phyloP scores from a whole-genome alignment of 2,888 invertebrate genomes.

The Drosophila subsilvestris region DNA sequence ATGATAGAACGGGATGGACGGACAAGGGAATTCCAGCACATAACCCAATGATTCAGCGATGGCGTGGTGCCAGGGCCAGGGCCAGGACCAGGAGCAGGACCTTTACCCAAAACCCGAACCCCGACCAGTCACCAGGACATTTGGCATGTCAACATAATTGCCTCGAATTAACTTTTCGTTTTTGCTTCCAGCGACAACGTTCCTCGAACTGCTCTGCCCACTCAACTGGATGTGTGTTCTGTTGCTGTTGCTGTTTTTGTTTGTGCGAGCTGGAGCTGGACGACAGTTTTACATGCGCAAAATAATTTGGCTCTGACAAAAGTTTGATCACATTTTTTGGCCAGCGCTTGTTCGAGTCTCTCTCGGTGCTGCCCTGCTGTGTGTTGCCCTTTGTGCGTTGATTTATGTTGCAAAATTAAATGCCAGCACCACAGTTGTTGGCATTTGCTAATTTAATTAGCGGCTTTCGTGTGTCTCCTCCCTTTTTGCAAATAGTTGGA shows the following conservation, averaged over 20 bases:
- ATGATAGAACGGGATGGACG: conserved; percentile 7
- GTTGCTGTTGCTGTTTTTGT: conserved; percentile 24
- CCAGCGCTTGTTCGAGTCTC: conserved; percentile 25
- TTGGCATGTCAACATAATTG: conserved; percentile 78
- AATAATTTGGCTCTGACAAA: conserved; percentile 64
- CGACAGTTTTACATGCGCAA: conserved; percentile 39
- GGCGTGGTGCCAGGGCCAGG: conserved; percentile 51
- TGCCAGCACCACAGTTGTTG: conserved; percentile 41
- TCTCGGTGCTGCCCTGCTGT: conserved; percentile 20
- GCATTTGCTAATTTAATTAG: conserved; percentile 61
- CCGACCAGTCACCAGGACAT: conserved; percentile 49
- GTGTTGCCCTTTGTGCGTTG: conserved; percentile 37
- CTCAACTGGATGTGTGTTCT: neutral
- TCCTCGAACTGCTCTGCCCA: conserved; percentile 15
- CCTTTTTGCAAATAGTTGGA: conserved; percentile 17
- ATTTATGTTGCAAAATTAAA: conserved; percentile 57
- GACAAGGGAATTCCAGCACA: neutral
- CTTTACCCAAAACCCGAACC: conserved; percentile 12
- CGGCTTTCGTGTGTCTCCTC: conserved; percentile 20
- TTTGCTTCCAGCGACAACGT: conserved; percentile 38
- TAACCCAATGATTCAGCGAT: conserved; percentile 24
- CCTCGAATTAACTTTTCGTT: conserved; percentile 74
- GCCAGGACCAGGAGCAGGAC: neutral
- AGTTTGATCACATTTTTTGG: conserved; percentile 59
- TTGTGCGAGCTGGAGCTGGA: conserved; percentile 16